Percentiles rank a stretch among this genome's conserved stretches.
phyloP scores from a whole-genome alignment of 1,140 invertebrate species.

The Heterodera schachtii region DNA sequence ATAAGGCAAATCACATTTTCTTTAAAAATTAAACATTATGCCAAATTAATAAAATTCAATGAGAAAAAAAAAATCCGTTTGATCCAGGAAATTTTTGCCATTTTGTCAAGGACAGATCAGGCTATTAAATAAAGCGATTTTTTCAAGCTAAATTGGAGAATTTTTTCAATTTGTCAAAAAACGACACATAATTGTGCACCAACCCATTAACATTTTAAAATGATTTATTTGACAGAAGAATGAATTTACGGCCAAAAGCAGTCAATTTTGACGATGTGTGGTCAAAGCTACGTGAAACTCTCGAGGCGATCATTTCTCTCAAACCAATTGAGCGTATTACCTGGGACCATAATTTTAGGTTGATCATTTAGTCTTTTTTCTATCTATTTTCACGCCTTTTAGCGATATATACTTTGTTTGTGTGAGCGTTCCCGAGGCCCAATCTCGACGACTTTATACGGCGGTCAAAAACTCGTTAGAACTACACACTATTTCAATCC shows the following conservation, averaged over 20 bases:
- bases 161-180: no score
- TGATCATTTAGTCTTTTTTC: background rate
- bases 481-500: conserved; percentile 29
- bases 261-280: conserved; percentile 52
- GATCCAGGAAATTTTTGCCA: no score
- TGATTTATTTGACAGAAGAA: background rate
- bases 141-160: no score
- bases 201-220: background rate
- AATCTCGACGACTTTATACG: conserved; percentile 46
- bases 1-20: no score
- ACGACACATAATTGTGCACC: no score
- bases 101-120: no score
- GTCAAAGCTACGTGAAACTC: conserved; percentile 36
- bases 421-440: conserved; percentile 55
- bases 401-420: conserved; percentile 59
- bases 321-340: conserved; percentile 42
- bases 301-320: conserved; percentile 49
- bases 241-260: conserved; percentile 47
- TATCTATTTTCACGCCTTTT: conserved; percentile 16
- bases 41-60: no score
- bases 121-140: no score
- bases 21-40: no score
- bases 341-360: conserved; percentile 57
- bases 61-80: no score
- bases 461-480: conserved; percentile 43